These are phyloP conservation scores for Conistra vaccinii DNA, from an alignment of 2,888 invertebrate genomes.

Conservation along the genomic window DNA sequence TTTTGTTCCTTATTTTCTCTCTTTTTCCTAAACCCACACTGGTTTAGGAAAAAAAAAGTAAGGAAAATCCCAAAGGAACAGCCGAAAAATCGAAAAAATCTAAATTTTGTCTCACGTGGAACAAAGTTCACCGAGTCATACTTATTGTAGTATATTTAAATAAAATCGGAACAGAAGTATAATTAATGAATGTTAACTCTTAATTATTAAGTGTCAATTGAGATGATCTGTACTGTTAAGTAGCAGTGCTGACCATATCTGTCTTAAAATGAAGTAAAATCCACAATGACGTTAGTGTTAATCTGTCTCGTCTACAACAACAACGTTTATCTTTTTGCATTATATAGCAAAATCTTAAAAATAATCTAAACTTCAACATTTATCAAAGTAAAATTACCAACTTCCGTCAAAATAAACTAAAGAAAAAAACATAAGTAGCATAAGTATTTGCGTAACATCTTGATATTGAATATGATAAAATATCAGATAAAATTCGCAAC, in stretches of 20 bases:
- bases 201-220: no score
- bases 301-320: not conserved
- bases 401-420: slow-evolving; percentile 34
- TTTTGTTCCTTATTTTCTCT: no score
- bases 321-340: slow-evolving; percentile 45
- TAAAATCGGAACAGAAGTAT: no score
- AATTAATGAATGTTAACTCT: no score
- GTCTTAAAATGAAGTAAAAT: not conserved
- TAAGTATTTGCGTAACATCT: not conserved
- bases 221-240: no score
- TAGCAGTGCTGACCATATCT: not conserved
- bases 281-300: not conserved
- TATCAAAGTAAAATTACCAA: slow-evolving; percentile 34
- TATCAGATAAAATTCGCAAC: slow-evolving; percentile 28
- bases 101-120: no score
- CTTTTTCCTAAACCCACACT: no score
- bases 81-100: no score
- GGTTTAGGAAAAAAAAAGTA: no score
- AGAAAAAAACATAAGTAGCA: slow-evolving; percentile 7
- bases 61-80: no score
- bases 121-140: no score
- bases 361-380: slow-evolving; percentile 21
- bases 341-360: slow-evolving; percentile 14
- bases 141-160: no score
- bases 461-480: slow-evolving; percentile 24